A percentile compares a stretch with the other conserved stretches of the same genome.
These are phyloP conservation scores for Pseudoips prasinana DNA, from an alignment of 2,888 invertebrate genomes.

Conservation along the genomic window DNA sequence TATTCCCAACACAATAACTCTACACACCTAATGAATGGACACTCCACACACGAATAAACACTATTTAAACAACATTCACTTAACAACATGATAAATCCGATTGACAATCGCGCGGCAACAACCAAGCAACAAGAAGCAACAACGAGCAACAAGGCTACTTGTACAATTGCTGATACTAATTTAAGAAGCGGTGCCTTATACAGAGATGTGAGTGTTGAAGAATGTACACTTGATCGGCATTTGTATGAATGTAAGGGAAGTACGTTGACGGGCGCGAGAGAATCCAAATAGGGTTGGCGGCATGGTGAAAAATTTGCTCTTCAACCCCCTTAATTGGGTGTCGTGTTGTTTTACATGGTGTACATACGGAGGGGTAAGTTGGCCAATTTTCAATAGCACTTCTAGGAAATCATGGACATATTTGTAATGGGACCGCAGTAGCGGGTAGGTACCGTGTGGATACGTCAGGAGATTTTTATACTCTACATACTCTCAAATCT, in stretches of 20 bases:
- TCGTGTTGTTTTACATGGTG: slow-evolving; percentile 52
- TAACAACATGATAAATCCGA: slow-evolving; percentile 39
- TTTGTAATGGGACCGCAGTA: too few relatives aligned
- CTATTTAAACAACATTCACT: slow-evolving; percentile 28
- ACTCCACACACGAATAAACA: slow-evolving; percentile 30
- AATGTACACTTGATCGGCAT: slow-evolving; percentile 77
- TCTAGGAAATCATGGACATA: too few relatives aligned
- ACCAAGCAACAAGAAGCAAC: slow-evolving; percentile 9
- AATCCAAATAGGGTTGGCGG: slow-evolving; percentile 73
- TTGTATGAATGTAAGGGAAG: slow-evolving; percentile 73
- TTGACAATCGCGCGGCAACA: slow-evolving; percentile 31
- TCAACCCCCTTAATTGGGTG: slow-evolving; percentile 78
- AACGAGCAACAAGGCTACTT: slow-evolving; percentile 45
- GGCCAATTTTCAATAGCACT: slow-evolving; percentile 8
- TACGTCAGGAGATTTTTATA: too few relatives aligned
- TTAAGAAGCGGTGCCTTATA: slow-evolving; percentile 77
- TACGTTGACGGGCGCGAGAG: slow-evolving; percentile 68
- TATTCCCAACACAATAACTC: slow-evolving; percentile 12
- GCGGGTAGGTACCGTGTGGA: too few relatives aligned
- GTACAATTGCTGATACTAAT: slow-evolving; percentile 78
- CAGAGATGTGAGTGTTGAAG: slow-evolving; percentile 67
- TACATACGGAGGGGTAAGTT: slow-evolving; percentile 13
- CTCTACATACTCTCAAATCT: too few relatives aligned
- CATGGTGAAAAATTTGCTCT: slow-evolving; percentile 77
- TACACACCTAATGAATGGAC: slow-evolving; percentile 32